Conservation (phyloP, 2,888 invertebrate genomes). For the Xanthostigma xanthostigma region DNA sequence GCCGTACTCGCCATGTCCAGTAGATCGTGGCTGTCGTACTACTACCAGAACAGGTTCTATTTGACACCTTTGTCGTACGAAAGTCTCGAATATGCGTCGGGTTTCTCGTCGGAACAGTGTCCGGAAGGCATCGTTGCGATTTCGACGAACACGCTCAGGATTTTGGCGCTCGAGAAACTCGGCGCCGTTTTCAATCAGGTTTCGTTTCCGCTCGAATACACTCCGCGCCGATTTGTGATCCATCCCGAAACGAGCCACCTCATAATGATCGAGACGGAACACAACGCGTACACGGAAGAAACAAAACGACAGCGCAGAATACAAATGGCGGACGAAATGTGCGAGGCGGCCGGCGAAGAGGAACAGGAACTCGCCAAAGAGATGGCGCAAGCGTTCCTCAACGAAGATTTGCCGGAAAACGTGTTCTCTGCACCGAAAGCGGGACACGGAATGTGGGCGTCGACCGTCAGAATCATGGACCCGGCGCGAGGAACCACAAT, state of each 20-base stretch:
- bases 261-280: conserved; percentile 90
- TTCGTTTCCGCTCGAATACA: conserved; percentile 83
- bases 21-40: conserved; percentile 95
- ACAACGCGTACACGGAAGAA: conserved; percentile 95
- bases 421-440: conserved; percentile 94
- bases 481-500: conserved; percentile 69
- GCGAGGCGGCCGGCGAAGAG: conserved; percentile 90
- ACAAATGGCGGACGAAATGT: conserved; percentile 98
- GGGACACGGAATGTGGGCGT: conserved; percentile 92
- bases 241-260: conserved; percentile 84
- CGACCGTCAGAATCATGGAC: conserved; percentile 71
- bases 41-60: conserved; percentile 93
- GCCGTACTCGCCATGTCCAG: conserved; percentile 97
- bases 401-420: conserved; percentile 86
- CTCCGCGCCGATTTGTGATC: conserved; percentile 87
- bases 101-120: conserved; percentile 94
- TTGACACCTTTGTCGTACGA: conserved; percentile 93
- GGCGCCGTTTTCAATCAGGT: conserved; percentile 98
- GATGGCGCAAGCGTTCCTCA: conserved; percentile 93
- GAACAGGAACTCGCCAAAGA: conserved; percentile 92
- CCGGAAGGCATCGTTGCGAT: conserved; percentile 99
- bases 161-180: conserved; percentile 92
- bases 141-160: conserved; percentile 90
- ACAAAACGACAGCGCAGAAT: conserved; percentile 80
- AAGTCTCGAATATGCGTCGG: conserved; percentile 92